A percentile compares a stretch with the other conserved stretches of the same genome.
Conservation (phyloP, 2,888 invertebrate species). For the Macrostomum cliftonense region DNA sequence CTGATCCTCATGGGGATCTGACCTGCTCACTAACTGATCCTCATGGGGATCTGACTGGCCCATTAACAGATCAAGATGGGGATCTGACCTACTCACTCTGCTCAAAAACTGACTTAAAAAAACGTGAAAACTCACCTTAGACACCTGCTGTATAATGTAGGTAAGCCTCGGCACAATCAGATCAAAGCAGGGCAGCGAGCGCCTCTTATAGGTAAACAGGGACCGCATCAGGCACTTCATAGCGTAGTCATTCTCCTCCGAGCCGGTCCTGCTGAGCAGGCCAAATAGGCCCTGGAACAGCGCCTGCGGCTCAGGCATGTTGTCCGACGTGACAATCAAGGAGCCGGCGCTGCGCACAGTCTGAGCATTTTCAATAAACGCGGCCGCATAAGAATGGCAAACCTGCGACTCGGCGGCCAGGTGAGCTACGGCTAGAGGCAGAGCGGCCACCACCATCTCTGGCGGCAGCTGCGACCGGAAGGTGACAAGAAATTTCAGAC, state of each 20-base stretch:
- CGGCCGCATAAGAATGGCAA: conserved; percentile 58
- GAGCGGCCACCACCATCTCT: conserved; percentile 52
- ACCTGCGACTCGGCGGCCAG: conserved; percentile 59
- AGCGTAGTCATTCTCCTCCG: conserved; percentile 82
- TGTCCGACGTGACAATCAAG: conserved; percentile 5
- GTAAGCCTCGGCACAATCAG: background rate
- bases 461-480: conserved; percentile 62
- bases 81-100: background rate
- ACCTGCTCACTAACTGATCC: too few species aligned
- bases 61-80: too few species aligned
- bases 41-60: too few species aligned
- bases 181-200: background rate
- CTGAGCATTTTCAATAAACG: background rate
- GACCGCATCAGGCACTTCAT: conserved; percentile 56
- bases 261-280: conserved; percentile 40
- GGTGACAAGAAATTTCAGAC: conserved; percentile 83
- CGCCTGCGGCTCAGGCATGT: conserved; percentile 8
- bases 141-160: background rate
- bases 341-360: background rate
- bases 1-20: too few species aligned
- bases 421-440: conserved; percentile 61
- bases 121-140: background rate
- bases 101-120: too few species aligned
- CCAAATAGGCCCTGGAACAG: conserved; percentile 9
- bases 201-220: background rate